These are phyloP conservation scores for Leistus spinibarbis DNA, from an alignment of 2,888 invertebrate genomes.

Conservation along the genomic window DNA sequence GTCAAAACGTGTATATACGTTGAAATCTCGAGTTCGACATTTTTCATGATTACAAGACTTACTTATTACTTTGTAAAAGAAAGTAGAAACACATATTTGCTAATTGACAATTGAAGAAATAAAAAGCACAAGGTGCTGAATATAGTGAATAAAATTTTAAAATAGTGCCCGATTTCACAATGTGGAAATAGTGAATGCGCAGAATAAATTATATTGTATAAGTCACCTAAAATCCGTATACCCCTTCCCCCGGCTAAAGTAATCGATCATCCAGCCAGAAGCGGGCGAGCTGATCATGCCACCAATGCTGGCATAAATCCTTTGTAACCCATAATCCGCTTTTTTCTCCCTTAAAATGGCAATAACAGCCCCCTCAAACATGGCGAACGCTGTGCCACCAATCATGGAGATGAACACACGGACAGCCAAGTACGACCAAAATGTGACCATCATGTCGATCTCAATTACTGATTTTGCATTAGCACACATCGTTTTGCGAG, in stretches of 20 bases:
- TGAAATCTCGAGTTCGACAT: too few species aligned
- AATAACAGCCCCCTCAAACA: conserved; percentile 82
- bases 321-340: conserved; percentile 78
- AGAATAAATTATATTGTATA: neutral
- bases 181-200: too few species aligned
- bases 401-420: conserved; percentile 70
- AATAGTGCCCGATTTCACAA: too few species aligned
- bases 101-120: too few species aligned
- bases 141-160: conserved; percentile 1
- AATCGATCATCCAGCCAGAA: conserved; percentile 75
- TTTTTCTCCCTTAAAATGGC: conserved; percentile 75
- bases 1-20: too few species aligned
- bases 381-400: conserved; percentile 76
- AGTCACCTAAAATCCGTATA: conserved; percentile 74
- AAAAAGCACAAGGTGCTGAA: neutral
- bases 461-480: conserved; percentile 66
- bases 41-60: too few species aligned
- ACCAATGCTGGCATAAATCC: conserved; percentile 76
- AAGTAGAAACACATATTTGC: too few species aligned
- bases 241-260: conserved; percentile 70
- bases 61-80: too few species aligned
- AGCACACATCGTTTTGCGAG: conserved; percentile 64
- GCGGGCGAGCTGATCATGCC: conserved; percentile 81
- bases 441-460: conserved; percentile 69
- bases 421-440: conserved; percentile 74